Evolutionary conservation across 2,113 vertebrate genomes (phyloP).

Genomic region (Eublepharis macularius): DNA sequence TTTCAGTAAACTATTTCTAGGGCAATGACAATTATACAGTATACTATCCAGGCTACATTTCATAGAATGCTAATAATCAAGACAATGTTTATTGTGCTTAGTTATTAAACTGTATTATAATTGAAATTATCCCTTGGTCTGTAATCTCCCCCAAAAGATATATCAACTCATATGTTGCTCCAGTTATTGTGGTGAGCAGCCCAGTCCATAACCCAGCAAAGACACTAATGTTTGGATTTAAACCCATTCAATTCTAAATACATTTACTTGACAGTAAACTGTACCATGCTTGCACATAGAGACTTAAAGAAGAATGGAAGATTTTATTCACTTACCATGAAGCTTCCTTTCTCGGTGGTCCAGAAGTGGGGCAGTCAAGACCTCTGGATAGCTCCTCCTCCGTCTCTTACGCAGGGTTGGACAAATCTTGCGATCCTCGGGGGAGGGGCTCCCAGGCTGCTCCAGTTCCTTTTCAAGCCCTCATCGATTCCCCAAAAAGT

Average conservation of each 20-base stretch:
- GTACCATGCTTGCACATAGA: too few relatives aligned
- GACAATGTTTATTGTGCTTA: conserved; percentile 18
- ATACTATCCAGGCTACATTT: not conserved
- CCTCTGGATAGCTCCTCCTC: too few relatives aligned
- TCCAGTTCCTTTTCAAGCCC: too few relatives aligned
- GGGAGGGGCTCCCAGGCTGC: too few relatives aligned
- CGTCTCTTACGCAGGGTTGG: too few relatives aligned
- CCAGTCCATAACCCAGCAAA: not conserved
- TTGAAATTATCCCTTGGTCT: not conserved
- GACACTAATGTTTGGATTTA: not conserved
- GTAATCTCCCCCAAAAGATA: not conserved
- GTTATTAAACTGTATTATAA: conserved; percentile 3
- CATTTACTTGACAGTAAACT: not conserved
- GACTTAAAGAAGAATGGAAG: too few relatives aligned
- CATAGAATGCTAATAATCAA: conserved; percentile 8
- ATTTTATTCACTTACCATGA: too few relatives aligned
- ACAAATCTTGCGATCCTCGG: too few relatives aligned
- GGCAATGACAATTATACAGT: not conserved
- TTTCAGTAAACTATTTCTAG: conserved; percentile 9
- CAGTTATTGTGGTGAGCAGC: not conserved
- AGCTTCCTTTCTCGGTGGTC: too few relatives aligned
- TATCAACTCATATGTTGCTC: too few relatives aligned
- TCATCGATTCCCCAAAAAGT: too few relatives aligned
- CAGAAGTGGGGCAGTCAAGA: too few relatives aligned
- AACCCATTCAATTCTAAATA: not conserved